A percentile compares a stretch with the other conserved stretches of the same genome.
phyloP scores from a whole-genome alignment of 2,113 vertebrate genomes.

The Neodon shergylaensis region DNA sequence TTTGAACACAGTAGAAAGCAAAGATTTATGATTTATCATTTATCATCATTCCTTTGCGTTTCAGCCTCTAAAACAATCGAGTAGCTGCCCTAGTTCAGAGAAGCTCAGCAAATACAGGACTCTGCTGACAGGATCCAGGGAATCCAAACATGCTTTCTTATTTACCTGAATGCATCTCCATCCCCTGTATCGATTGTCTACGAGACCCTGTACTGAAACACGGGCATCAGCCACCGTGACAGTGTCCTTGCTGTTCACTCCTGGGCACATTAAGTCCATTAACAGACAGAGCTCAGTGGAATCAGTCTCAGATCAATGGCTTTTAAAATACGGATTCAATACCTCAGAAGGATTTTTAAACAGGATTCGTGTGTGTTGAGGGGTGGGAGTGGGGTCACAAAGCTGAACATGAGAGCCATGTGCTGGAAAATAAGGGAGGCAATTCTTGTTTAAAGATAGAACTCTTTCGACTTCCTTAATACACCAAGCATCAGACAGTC shows the following conservation, averaged over 20 bases:
- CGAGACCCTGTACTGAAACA: constrained; percentile 40
- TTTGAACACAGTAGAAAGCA: constrained; percentile 39
- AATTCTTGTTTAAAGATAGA: background rate
- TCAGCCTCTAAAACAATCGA: constrained; percentile 47
- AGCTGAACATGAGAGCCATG: background rate
- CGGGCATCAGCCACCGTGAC: background rate
- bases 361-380: background rate
- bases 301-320: constrained; percentile 47
- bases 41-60: constrained; percentile 51
- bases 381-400: background rate
- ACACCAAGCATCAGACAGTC: background rate
- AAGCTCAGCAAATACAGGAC: constrained; percentile 7
- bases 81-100: background rate
- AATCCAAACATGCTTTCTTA: constrained; percentile 52
- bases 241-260: background rate
- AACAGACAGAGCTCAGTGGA: constrained; percentile 35
- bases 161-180: constrained; percentile 49
- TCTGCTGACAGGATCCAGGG: constrained; percentile 30
- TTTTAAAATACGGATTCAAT: constrained; percentile 57
- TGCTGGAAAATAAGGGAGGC: background rate
- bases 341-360: background rate
- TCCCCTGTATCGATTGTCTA: constrained; percentile 19
- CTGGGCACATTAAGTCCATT: constrained; percentile 40
- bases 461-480: background rate
- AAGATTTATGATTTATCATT: constrained; percentile 36